Base-by-base conservation (phyloP, 2,888 invertebrate species). In the Meganola albula region DNA sequence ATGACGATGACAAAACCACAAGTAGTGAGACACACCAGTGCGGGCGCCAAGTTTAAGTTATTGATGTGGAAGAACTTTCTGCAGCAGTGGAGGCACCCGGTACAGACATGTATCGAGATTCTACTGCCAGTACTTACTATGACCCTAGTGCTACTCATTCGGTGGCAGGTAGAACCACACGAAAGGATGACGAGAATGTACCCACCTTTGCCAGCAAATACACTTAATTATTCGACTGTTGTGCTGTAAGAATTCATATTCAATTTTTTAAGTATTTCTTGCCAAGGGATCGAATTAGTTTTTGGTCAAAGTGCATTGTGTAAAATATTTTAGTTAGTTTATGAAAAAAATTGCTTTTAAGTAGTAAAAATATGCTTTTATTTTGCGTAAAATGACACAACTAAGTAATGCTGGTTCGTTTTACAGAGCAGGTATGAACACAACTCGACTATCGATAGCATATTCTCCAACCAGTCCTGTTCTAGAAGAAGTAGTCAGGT, bases 1-100 rank as follows among this genome's bases (percentile, higher is more conserved):
- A 59, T 55, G 55, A 53, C 32, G 24, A 40, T 37, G 18, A 51
- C 42, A 33, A 25, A 53, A 10, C 34, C 45, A 30, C 20, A 44
- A 27, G 10, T n/a, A 12, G 42, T 40, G 23, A 40, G 27, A 27
- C 66, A 65, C 27, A 70, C 82, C 1, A 57, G 62, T 8, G 67
- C 74, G 2, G 84, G 77, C 65, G 75, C 85, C 16, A 91, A 91
- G 66, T 92, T 94, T 62, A 66, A 85, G 8, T 78, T 95, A 42
- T 76, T 95, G 37, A 87, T 93, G 71, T 95, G 95, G 95, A 95
- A 95, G 76, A 95, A 95, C 70, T 93, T 91, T 77, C 71, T 91
- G 2, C 88, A 94, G 24, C 93, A 94, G 77, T 91, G 89, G 83
- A 84, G 93, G 40, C 92, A 91, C 68, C 90, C 89, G 28, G 44